Evolutionary conservation across 2,888 invertebrate genomes (phyloP), one percentile per base, ranked within the genome.

Genomic region (Thymelicus sylvestris): DNA sequence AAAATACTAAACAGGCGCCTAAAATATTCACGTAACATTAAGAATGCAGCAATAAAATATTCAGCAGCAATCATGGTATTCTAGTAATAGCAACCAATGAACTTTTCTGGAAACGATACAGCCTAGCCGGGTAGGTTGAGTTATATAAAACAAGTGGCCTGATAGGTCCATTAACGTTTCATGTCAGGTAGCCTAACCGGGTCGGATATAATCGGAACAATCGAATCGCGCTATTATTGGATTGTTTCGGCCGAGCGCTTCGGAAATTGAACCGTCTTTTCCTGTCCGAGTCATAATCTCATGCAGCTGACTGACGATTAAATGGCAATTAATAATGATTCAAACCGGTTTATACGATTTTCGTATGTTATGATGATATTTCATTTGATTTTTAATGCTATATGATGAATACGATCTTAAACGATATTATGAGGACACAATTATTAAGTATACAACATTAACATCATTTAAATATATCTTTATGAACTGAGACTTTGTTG

Each of bases 191-290:
- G 86, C 82, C 82, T 82, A 88, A 86, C 86, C 85, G 82, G 91
- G 89, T 88, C 88, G 86, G 85, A 83, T 93, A 92, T 88, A 91
- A 86, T 89, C 82, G 88, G 90, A 86, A 77, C 88, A 88, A 90
- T 93, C 90, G 91, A 91, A 91, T 81, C 85, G 78, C 77, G 83
- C 91, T 92, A 92, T 92, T 92, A 88, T 89, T 89, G 91, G 88
- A 85, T 85, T 85, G 86, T 86, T 88, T 83, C 85, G 79, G 80
- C 79, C 81, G 83, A 87, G 80, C 82, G 82, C 81, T 80, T 80
- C 81, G 81, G 82, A 86, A 86, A 83, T 87, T 85, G 83, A 83
- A 82, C 80, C 82, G 85, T 81, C 83, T 84, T 80, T 77, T 80
- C 77, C 78, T 78, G 78, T 76, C 73, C 67, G 74, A 81, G 73